Percentiles rank a stretch among this genome's conserved stretches.
These are phyloP conservation scores for Sialia sialis DNA, from an alignment of 2,113 vertebrate genomes.

Conservation along the genomic window DNA sequence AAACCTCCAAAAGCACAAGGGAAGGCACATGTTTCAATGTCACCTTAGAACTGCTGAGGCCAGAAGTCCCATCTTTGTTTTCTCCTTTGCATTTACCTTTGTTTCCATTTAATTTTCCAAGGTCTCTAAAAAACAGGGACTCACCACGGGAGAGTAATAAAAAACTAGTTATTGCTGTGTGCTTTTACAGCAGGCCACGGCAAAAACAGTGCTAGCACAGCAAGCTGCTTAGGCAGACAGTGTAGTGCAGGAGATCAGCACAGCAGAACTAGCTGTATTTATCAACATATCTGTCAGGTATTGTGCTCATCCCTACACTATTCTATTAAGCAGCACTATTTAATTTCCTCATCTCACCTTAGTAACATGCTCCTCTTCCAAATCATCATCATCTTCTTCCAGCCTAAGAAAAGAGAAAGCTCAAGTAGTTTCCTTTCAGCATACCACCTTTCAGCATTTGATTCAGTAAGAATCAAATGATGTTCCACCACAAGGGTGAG, in stretches of 20 bases:
- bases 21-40: neutral
- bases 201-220: neutral
- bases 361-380: slow-evolving; percentile 90
- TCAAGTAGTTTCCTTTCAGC: neutral
- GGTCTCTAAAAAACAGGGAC: neutral
- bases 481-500: neutral
- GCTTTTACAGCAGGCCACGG: neutral
- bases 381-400: slow-evolving; percentile 76
- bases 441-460: neutral
- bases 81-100: neutral
- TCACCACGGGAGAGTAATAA: neutral
- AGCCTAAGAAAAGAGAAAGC: slow-evolving; percentile 54
- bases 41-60: neutral
- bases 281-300: neutral
- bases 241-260: neutral
- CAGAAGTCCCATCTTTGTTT: neutral
- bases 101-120: neutral
- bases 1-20: neutral
- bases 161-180: neutral
- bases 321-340: neutral
- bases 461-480: neutral
- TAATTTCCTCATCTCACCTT: slow-evolving; percentile 76
- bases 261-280: neutral
- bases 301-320: neutral
- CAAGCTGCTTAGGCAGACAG: neutral